phyloP scores from a whole-genome alignment of 2,888 invertebrate genomes.

The Idaea straminata region DNA sequence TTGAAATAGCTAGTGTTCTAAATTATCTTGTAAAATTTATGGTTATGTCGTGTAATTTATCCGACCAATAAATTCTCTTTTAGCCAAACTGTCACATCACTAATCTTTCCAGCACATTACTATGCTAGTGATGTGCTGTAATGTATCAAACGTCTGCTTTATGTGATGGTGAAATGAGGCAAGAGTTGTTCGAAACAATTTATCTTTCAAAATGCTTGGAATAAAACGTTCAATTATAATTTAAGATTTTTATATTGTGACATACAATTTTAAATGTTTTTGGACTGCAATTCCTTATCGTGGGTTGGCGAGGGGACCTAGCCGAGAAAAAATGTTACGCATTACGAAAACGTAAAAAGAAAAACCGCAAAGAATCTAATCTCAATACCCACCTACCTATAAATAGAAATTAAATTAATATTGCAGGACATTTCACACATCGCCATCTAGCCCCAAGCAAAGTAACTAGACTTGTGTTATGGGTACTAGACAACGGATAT shows the following conservation, averaged over 20 bases:
- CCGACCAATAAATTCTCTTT: not conserved
- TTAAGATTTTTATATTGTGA: not conserved
- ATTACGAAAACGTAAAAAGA: too few relatives aligned
- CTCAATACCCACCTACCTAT: too few relatives aligned
- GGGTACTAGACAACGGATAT: too few relatives aligned
- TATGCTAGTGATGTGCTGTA: conserved; percentile 1
- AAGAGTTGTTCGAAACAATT: not conserved
- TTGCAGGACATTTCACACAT: too few relatives aligned
- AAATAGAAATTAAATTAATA: too few relatives aligned
- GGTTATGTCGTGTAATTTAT: not conserved
- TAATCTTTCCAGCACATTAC: not conserved
- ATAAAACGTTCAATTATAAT: not conserved
- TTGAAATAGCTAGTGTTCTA: not conserved
- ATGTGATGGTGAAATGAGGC: not conserved
- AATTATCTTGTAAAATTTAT: not conserved
- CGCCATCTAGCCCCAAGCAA: too few relatives aligned
- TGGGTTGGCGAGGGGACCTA: too few relatives aligned
- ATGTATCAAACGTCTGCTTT: not conserved
- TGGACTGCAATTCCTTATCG: too few relatives aligned
- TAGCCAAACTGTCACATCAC: not conserved
- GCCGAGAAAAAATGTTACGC: too few relatives aligned
- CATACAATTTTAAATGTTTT: too few relatives aligned
- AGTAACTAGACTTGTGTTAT: too few relatives aligned
- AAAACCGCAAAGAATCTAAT: too few relatives aligned
- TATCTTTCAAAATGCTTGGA: not conserved